phyloP scores from a whole-genome alignment of 2,888 invertebrate species.

The Sturmia bella region DNA sequence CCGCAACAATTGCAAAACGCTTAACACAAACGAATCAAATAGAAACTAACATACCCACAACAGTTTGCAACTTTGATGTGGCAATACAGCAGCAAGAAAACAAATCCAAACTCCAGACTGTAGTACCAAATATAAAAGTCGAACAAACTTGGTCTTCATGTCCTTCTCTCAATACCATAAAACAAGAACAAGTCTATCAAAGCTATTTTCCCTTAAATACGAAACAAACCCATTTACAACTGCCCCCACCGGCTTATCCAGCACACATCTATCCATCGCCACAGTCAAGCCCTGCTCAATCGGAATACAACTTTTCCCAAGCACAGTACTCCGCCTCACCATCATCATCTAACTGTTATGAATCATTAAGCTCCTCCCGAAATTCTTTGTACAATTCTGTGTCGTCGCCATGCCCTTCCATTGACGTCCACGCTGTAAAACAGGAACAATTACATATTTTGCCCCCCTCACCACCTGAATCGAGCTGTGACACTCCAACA shows the following conservation, averaged over 20 bases:
- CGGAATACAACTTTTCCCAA: constrained; percentile 74
- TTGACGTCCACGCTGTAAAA: constrained; percentile 81
- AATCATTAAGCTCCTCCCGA: constrained; percentile 75
- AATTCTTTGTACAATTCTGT: constrained; percentile 69
- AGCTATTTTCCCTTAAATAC: constrained; percentile 62
- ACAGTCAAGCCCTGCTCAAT: constrained; percentile 79
- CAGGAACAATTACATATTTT: constrained; percentile 82
- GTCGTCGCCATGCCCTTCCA: constrained; percentile 79
- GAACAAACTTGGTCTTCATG: constrained; percentile 78
- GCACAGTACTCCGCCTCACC: constrained; percentile 68
- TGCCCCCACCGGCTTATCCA: constrained; percentile 77
- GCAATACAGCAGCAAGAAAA: constrained; percentile 28
- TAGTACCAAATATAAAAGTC: constrained; percentile 79
- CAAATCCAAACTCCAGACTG: constrained; percentile 38
- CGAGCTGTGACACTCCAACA: constrained; percentile 83
- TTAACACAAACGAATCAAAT: constrained; percentile 57
- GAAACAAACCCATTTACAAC: constrained; percentile 74
- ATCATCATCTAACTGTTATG: constrained; percentile 71
- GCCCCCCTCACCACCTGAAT: constrained; percentile 85
- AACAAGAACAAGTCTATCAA: constrained; percentile 70
- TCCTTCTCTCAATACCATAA: constrained; percentile 70
- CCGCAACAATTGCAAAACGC: constrained; percentile 76
- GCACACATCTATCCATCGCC: constrained; percentile 79
- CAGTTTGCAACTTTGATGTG: constrained; percentile 72
- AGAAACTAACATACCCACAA: constrained; percentile 75